phyloP scores from a whole-genome alignment of 2,888 invertebrate species.

The Sinopyrophorus schimmeli region DNA sequence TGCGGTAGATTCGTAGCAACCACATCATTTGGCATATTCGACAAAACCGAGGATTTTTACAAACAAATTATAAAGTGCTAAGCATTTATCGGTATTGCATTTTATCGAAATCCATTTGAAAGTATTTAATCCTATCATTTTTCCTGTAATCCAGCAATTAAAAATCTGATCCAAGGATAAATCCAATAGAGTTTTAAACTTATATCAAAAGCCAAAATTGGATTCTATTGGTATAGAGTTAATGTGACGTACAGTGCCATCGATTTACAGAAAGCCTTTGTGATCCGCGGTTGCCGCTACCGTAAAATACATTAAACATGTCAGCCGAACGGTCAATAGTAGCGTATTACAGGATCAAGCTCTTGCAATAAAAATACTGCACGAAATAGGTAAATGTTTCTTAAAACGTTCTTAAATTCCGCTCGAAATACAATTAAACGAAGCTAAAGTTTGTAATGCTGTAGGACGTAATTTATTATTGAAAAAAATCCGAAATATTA shows the following conservation, averaged over 20 bases:
- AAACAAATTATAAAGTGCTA: too few species aligned
- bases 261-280: slow-evolving; percentile 30
- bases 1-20: too few species aligned
- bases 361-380: slow-evolving; percentile 28
- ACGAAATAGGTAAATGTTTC: slow-evolving; percentile 24
- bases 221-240: slow-evolving; percentile 23
- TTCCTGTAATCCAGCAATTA: slow-evolving; percentile 18
- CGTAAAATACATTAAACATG: slow-evolving; percentile 34
- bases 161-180: slow-evolving; percentile 13
- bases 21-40: too few species aligned
- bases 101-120: slow-evolving; percentile 9
- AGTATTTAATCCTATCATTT: slow-evolving; percentile 13
- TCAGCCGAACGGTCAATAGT: slow-evolving; percentile 29
- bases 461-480: too few species aligned
- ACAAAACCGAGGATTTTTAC: too few species aligned
- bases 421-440: too few species aligned
- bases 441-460: neutral
- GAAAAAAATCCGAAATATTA: too few species aligned
- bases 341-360: slow-evolving; percentile 30
- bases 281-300: slow-evolving; percentile 30
- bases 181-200: slow-evolving; percentile 17
- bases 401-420: too few species aligned
- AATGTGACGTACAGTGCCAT: slow-evolving; percentile 28
- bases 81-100: too few species aligned
- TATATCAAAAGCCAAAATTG: slow-evolving; percentile 22